Evolutionary conservation across 2,113 vertebrate genomes (phyloP).

Genomic region (Colius striatus): DNA sequence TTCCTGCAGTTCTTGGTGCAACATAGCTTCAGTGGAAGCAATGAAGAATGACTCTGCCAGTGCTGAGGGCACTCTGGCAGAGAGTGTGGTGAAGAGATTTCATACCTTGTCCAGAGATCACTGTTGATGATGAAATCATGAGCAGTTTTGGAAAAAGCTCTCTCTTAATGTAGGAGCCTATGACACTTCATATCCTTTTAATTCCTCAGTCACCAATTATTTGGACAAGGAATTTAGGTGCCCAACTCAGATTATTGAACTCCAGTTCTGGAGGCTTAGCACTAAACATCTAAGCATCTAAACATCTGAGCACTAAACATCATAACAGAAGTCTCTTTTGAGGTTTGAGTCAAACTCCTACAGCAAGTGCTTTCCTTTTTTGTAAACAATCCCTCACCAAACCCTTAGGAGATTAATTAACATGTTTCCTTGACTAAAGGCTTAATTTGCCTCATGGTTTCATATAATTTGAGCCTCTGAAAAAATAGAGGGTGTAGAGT

Average conservation of each 20-base stretch:
- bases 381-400: constrained; percentile 35
- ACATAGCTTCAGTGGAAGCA: background rate
- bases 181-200: background rate
- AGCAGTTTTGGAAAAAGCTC: background rate
- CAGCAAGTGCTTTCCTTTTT: constrained; percentile 26
- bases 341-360: constrained; percentile 21
- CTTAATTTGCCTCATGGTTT: constrained; percentile 33
- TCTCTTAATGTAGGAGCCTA: background rate
- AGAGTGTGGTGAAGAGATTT: background rate
- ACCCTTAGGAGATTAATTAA: constrained; percentile 50
- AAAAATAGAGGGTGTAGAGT: constrained; percentile 11
- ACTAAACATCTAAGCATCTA: background rate
- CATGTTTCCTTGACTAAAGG: constrained; percentile 13
- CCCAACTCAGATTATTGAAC: background rate
- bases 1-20: accelerated
- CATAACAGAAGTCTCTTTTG: constrained; percentile 4
- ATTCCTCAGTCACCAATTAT: background rate
- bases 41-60: background rate
- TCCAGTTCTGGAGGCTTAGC: background rate
- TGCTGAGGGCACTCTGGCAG: background rate
- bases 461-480: constrained; percentile 6
- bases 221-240: background rate
- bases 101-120: background rate
- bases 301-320: background rate
- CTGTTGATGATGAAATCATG: background rate